phyloP scores from a whole-genome alignment of 2,888 invertebrate genomes.

The Agapostemon virescens region DNA sequence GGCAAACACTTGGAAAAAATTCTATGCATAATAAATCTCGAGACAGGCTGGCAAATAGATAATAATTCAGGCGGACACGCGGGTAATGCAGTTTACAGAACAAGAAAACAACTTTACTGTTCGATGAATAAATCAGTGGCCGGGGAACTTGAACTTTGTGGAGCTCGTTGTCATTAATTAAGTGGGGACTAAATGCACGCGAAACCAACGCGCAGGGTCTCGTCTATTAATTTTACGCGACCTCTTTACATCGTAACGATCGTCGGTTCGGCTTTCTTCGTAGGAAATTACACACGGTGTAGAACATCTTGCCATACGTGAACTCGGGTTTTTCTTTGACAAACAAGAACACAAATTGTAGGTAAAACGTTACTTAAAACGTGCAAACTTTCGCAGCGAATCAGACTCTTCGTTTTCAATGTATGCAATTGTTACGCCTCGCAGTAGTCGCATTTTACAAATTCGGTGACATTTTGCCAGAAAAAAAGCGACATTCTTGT shows the following conservation, averaged over 20 bases:
- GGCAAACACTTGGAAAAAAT: neutral
- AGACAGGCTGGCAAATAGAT: neutral
- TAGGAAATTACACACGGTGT: neutral
- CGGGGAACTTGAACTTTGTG: constrained; percentile 33
- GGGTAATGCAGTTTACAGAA: neutral
- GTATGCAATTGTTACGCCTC: no score
- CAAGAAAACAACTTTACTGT: constrained; percentile 13
- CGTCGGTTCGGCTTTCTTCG: constrained; percentile 12
- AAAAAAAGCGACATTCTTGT: no score
- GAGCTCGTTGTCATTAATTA: constrained; percentile 57
- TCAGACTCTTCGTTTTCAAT: neutral
- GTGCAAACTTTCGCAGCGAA: neutral
- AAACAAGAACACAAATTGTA: no score
- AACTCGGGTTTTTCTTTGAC: neutral
- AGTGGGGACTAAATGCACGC: constrained; percentile 30
- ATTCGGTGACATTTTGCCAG: no score
- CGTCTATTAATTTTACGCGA: constrained; percentile 46
- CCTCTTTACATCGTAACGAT: constrained; percentile 42
- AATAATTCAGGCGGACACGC: neutral
- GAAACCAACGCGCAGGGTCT: constrained; percentile 22
- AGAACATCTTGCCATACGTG: neutral
- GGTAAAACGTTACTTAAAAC: neutral
- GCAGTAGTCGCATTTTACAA: no score
- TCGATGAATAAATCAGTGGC: constrained; percentile 33
- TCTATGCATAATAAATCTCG: neutral